Base-by-base conservation (phyloP, 2,888 invertebrate genomes). In the Cryptocheilus praepositus region DNA sequence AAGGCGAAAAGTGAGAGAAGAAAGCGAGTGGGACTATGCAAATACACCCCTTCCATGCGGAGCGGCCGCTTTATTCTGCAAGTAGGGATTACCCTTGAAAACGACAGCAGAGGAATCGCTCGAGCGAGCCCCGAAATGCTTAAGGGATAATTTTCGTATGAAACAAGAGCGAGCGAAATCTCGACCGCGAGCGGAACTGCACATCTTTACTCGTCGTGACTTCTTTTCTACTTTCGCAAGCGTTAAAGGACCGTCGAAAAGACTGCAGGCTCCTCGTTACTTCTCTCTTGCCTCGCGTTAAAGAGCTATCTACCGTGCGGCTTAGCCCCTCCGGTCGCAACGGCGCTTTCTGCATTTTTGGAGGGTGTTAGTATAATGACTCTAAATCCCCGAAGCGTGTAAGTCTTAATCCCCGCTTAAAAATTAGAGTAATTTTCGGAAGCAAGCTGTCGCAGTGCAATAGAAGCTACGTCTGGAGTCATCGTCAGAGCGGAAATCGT, bases 81-180 rank as follows among this genome's bases (percentile, higher is more conserved):
- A 57, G 36, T 44, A 49, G 49, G 49, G 49, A 49, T 28, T 49
- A 49, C 49, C 49, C 49, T 49, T 49, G 49, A 49, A 36, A 46
- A 55, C 56, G 16, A 21, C 36, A n/a, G 16, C 15, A 13, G 11
- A 21, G 43, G 21, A 54, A 54, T 44, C 45, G 54, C 61, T 61
- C 51, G 61, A 28, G 36, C 36, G 21, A 55, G 25, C 61, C 25
- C 13, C 28, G 25, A 46, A 55, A 62, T 25, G 55, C 61, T 62
- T 62, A 45, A 62, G 51, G 61, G 61, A 62, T 62, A 55, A 62
- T 62, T 62, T 62, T 54, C 25, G 45, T 22, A 15, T 28, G 46
- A 62, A 62, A 55, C 43, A 45, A 54, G 15, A 18, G 7, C 54
- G 46, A 55, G 19, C 16, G 54, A 25, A 61, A 61, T 61, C 55